These are phyloP conservation scores for Thyatira batis DNA, from an alignment of 2,888 invertebrate species.

Conservation along the genomic window DNA sequence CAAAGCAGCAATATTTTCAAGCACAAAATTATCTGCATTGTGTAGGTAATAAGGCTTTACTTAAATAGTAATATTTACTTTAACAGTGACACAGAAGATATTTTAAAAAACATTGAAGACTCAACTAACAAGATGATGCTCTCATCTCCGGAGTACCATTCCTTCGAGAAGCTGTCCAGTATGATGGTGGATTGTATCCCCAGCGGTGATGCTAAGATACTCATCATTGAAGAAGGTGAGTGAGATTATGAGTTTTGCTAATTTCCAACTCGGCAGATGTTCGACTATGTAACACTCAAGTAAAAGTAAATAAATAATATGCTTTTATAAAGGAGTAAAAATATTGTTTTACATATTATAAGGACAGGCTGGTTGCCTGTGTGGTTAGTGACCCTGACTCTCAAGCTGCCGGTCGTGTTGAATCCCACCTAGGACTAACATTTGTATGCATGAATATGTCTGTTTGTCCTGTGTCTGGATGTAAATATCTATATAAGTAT, in stretches of 20 bases:
- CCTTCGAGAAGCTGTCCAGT: constrained; percentile 53
- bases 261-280: background rate
- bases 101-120: constrained; percentile 50
- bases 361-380: no score
- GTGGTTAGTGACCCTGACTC: no score
- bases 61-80: background rate
- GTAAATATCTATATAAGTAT: no score
- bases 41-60: no score
- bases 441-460: no score
- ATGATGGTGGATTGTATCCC: constrained; percentile 68
- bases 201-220: constrained; percentile 63
- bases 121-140: constrained; percentile 53
- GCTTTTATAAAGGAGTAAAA: no score
- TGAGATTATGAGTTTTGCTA: background rate
- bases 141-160: constrained; percentile 63
- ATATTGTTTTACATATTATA: no score
- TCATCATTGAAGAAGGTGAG: constrained; percentile 69
- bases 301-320: background rate
- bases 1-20: no score
- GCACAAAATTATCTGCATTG: no score
- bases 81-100: constrained; percentile 57
- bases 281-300: background rate
- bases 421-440: no score
- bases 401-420: no score
- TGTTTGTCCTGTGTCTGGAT: no score